phyloP scores from a whole-genome alignment of 2,113 vertebrate species.

The Thamnaconus septentrionalis region DNA sequence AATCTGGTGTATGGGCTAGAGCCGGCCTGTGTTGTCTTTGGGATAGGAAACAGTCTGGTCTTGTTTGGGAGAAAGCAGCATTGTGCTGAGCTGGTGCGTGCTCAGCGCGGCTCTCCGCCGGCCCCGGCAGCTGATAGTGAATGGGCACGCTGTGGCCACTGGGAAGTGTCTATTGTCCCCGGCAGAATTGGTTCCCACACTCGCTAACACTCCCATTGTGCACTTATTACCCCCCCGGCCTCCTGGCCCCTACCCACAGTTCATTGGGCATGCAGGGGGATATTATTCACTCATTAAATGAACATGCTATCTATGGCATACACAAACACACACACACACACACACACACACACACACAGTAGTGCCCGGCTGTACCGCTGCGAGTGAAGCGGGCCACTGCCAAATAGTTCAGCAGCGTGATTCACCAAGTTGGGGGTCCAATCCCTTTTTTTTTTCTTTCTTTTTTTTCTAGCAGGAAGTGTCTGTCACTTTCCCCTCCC shows the following conservation, averaged over 20 bases:
- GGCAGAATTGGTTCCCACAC: constrained; percentile 76
- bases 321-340: constrained; percentile 8
- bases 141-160: constrained; percentile 68
- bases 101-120: constrained; percentile 58
- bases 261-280: constrained; percentile 65
- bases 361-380: constrained; percentile 39
- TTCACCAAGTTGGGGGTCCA: constrained; percentile 44
- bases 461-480: not conserved
- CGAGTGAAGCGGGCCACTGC: constrained; percentile 27
- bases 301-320: constrained; percentile 67
- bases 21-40: constrained; percentile 70
- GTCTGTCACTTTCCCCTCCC: not conserved
- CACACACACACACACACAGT: too few species aligned
- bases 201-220: constrained; percentile 73
- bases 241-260: constrained; percentile 56
- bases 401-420: constrained; percentile 22
- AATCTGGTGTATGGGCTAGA: constrained; percentile 60
- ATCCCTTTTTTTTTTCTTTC: constrained; percentile 16
- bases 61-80: constrained; percentile 75
- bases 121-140: constrained; percentile 67
- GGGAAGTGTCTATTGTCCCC: constrained; percentile 72
- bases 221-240: constrained; percentile 19
- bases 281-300: constrained; percentile 71
- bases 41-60: constrained; percentile 75
- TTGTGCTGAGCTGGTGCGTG: constrained; percentile 74